Evolutionary conservation across 2,113 vertebrate genomes (phyloP).

Genomic region (Pelobates fuscus): DNA sequence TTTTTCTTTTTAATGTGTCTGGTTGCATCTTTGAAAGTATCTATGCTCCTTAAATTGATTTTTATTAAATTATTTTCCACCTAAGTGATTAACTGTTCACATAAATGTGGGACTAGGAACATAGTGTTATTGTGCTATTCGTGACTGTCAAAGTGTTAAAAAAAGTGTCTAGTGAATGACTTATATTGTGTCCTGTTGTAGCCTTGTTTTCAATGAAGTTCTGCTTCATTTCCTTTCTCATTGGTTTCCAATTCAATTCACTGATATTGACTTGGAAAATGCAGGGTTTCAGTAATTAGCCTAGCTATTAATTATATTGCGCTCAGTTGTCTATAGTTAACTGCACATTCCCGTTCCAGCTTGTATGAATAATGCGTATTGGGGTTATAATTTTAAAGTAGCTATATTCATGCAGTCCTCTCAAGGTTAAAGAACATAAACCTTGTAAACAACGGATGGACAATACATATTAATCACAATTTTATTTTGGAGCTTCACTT

Average conservation of each 20-base stretch:
- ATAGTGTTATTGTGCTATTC: too few relatives aligned
- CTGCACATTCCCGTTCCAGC: neutral
- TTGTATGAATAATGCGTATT: neutral
- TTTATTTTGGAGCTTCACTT: neutral
- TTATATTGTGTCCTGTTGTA: neutral
- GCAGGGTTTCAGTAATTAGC: neutral
- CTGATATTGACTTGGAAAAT: neutral
- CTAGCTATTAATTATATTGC: slow-evolving; percentile 3
- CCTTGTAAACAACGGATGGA: neutral
- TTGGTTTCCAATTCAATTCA: neutral
- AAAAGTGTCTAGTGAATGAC: too few relatives aligned
- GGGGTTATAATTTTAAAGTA: neutral
- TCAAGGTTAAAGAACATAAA: neutral
- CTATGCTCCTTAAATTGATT: too few relatives aligned
- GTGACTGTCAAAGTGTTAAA: too few relatives aligned
- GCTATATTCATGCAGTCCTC: neutral
- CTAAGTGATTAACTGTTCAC: too few relatives aligned
- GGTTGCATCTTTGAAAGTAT: too few relatives aligned
- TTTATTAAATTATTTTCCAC: too few relatives aligned
- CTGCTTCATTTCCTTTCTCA: neutral
- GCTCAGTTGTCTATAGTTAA: slow-evolving; percentile 13
- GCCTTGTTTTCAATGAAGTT: neutral
- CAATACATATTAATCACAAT: neutral
- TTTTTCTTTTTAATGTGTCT: too few relatives aligned
- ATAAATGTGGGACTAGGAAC: too few relatives aligned